Base-by-base conservation (phyloP, 2,888 invertebrate species). In the Oxytorus armatus region DNA sequence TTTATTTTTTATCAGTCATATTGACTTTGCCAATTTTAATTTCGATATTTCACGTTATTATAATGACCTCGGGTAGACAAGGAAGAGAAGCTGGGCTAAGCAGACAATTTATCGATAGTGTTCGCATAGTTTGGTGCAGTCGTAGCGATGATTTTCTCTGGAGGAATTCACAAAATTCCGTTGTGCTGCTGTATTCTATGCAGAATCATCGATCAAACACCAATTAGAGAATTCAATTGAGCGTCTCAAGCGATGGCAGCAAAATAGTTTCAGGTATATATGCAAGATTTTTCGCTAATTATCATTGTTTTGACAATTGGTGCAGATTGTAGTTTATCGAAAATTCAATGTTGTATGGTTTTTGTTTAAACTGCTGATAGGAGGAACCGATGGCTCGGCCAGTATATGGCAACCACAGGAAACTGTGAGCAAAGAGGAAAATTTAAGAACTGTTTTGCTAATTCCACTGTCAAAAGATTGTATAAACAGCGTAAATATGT, bases 201-300 rank as follows among this genome's bases (percentile, higher is more conserved):
- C 85, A 92, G 51, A 90, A 91, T n/a, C 93, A 96, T 74, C 92
- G 86, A 93, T 95, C 83, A 84, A 92, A 94, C 49, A 98, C 98
- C 0, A 98, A 98, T 91, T 98, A 98, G 92, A 93, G 97, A 86
- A 95, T 98, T 83, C 96, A 96, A 88, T 97, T 98, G 90, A 97
- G 97, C 89, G 89, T 97, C 55, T 95, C 95, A 1, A 91, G 93
- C 0, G 94, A 95, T 89, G 95, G 95, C n/a, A 94, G 88, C 47
- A 90, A 91, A 84, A 86, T 93, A 51, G 84, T 92, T n/a, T 93
- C 92, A 79, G 93, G 93, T 92, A 86, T n/a, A n/a, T n/a, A n/a
- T n/a, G n/a, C n/a, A 14, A 44, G 11, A 11, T 42, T 39, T 10
- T n/a, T 16, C 33, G 1, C 5, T 4, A 1, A 5, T 3, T 0